These are phyloP conservation scores for Neodiprion pinetum DNA, from an alignment of 1,140 invertebrate genomes.

Conservation along the genomic window DNA sequence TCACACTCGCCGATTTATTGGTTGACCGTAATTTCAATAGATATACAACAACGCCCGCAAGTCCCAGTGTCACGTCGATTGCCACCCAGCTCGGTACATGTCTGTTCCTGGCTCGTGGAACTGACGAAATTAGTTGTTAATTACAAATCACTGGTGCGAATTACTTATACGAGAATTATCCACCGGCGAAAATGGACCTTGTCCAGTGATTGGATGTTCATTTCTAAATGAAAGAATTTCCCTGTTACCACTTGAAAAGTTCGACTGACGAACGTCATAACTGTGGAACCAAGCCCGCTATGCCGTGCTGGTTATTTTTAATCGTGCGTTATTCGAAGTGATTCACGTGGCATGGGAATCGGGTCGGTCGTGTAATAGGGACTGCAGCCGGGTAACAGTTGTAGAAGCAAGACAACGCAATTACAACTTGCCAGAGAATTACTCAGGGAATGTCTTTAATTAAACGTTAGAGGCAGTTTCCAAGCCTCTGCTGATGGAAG, in stretches of 20 bases:
- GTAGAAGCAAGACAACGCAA: constrained; percentile 57
- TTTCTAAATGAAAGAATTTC: too few species aligned
- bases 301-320: too few species aligned
- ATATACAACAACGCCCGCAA: constrained; percentile 39
- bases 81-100: constrained; percentile 20
- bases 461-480: constrained; percentile 61
- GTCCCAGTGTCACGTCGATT: constrained; percentile 38
- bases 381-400: constrained; percentile 52
- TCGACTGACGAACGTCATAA: too few species aligned
- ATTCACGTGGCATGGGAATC: too few species aligned
- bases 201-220: too few species aligned
- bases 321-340: too few species aligned
- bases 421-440: constrained; percentile 55
- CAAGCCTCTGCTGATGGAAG: constrained; percentile 60
- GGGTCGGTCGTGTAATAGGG: too few species aligned
- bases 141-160: background rate
- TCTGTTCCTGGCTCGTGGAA: background rate
- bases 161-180: background rate
- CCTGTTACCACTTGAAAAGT: too few species aligned
- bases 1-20: constrained; percentile 26
- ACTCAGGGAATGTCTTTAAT: constrained; percentile 60
- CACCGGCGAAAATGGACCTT: background rate
- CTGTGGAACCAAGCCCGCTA: too few species aligned
- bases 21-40: constrained; percentile 41
- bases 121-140: background rate